Evolutionary conservation across 2,888 invertebrate genomes (phyloP).

Genomic region (Cheilosia pagana): DNA sequence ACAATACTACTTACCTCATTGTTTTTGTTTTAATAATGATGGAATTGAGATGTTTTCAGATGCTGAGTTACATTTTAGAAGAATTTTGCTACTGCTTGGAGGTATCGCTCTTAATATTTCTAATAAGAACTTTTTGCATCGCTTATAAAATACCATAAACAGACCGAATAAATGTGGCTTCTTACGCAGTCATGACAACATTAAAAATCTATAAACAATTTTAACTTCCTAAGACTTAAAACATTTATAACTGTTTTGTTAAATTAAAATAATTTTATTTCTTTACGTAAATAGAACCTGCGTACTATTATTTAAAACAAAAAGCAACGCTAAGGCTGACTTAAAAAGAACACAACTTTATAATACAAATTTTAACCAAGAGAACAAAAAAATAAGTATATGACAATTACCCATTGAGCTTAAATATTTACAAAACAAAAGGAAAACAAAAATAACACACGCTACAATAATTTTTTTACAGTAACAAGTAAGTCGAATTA

Average conservation of each 20-base stretch:
- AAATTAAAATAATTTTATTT: slow-evolving; percentile 17
- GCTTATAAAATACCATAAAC: not conserved
- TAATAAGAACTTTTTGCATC: not conserved
- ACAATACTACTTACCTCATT: too few species aligned
- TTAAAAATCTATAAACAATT: not conserved
- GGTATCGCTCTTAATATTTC: too few species aligned
- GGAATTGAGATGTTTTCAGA: too few species aligned
- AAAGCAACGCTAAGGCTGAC: slow-evolving; percentile 54
- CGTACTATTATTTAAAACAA: slow-evolving; percentile 7
- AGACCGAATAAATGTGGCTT: slow-evolving; percentile 64
- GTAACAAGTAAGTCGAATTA: slow-evolving; percentile 34
- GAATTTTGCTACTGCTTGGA: too few species aligned
- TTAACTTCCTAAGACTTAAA: not conserved
- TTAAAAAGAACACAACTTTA: slow-evolving; percentile 36
- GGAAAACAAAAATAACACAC: slow-evolving; percentile 16
- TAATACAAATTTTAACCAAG: slow-evolving; percentile 48
- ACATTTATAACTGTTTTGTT: not conserved
- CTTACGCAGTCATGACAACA: slow-evolving; percentile 20
- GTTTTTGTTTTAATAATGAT: too few species aligned
- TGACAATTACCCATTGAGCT: slow-evolving; percentile 48
- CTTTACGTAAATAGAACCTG: not conserved
- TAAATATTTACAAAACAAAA: slow-evolving; percentile 33
- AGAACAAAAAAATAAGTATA: slow-evolving; percentile 30
- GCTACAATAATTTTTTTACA: slow-evolving; percentile 31
- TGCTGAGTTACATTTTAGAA: too few species aligned